phyloP scores from a whole-genome alignment of 92 coral and sea anemone genomes.

The Paramuricea clavata region DNA sequence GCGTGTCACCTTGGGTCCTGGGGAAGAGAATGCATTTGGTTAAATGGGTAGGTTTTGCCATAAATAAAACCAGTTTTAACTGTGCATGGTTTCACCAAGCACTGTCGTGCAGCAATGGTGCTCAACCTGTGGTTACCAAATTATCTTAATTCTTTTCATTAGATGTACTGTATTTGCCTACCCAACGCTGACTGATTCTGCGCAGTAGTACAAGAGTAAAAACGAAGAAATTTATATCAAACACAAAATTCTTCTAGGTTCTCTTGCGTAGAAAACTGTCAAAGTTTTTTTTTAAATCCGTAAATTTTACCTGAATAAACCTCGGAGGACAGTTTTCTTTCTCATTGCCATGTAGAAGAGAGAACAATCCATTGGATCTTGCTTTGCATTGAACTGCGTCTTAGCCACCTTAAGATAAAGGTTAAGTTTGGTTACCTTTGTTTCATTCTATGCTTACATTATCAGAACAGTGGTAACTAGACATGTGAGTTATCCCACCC shows the following conservation, averaged over 20 bases:
- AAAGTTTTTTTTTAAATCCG: no score
- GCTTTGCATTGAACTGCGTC: conserved; percentile 87
- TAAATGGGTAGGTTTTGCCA: background rate
- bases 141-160: no score
- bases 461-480: no score
- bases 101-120: background rate
- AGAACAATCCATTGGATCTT: conserved; percentile 97
- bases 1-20: conserved; percentile 90
- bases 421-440: background rate
- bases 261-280: no score
- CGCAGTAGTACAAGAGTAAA: no score
- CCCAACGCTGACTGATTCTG: no score
- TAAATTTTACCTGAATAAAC: conserved; percentile 82
- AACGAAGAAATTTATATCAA: no score
- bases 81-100: background rate
- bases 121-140: no score
- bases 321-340: conserved; percentile 95
- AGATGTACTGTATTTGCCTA: no score
- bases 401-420: conserved; percentile 76
- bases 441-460: no score
- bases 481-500: no score
- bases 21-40: background rate
- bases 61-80: background rate
- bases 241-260: no score
- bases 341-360: conserved; percentile 93